Evolutionary conservation across 2,113 vertebrate genomes (phyloP), one percentile per base, ranked within the genome.

Genomic region (Zapornia atra): DNA sequence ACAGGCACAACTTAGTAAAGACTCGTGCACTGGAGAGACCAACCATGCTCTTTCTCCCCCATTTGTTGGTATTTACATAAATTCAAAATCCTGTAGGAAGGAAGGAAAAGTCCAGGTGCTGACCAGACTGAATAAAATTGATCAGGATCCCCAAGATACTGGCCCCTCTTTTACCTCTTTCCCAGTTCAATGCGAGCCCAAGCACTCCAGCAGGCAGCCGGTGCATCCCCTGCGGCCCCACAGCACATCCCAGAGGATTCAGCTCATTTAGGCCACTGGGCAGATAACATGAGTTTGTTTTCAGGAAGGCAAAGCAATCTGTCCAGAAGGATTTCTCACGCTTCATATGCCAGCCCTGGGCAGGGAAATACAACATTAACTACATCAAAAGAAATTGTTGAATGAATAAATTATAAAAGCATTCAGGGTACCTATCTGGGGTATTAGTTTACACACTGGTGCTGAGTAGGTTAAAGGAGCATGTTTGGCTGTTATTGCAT

Each of bases 331-430:
- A 97, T 97, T 97, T 86, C 95, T 97, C 94, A 97, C 26, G 96
- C 97, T 96, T 93, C 91, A 53, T 7, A 15, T 70, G 90, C 86
- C 94, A 90, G 91, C 90, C 92, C 78, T 8, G 65, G 93, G 78
- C 94, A 82, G 93, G 94, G 95, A 97, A 92, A 96, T 88, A 90
- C 91, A 95, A 90, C 95, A 96, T 97, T 96, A 96, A 77, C 94
- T 95, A 95, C 95, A 97, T 48, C 92, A 48, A 48, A 91, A 97
- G 94, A 72, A 88, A 96, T 61, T 86, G 90, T 25, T 94, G 95
- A 94, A 97, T 97, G 91, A 97, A 97, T 97, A 97, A 97, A 96
- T 97, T 93, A 97, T 97, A 96, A 46, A 95, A 95, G 92, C 97
- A 95, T 92, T 61, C 86, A 64, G 94, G 61, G 86, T 57, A 82